Percentiles rank a stretch among this genome's conserved stretches.
Conservation (phyloP, 2,113 vertebrate species). For the Tragelaphus strepsiceros region DNA sequence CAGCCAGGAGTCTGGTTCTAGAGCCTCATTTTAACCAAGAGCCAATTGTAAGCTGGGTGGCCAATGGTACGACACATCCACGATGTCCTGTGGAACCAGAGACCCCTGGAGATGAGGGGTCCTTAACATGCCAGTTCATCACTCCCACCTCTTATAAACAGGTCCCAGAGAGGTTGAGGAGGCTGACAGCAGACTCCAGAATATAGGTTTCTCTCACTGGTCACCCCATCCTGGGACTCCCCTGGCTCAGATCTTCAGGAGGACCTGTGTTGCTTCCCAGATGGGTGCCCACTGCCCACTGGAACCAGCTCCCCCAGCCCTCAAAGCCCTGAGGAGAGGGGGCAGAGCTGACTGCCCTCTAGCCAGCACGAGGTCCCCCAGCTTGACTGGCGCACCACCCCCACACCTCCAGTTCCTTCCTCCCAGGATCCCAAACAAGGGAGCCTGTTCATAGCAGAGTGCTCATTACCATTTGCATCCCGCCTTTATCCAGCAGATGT, state of each 20-base stretch:
- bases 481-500: conserved; percentile 80
- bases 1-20: not conserved
- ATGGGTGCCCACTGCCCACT: not conserved
- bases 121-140: not conserved
- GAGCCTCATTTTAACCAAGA: not conserved
- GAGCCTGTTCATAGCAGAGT: conserved; percentile 50
- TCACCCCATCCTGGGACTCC: not conserved
- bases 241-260: not conserved
- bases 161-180: not conserved
- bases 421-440: not conserved
- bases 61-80: not conserved
- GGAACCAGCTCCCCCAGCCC: not conserved
- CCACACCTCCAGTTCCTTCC: not conserved
- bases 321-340: not conserved
- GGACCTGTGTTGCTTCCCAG: not conserved
- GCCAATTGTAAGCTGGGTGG: not conserved
- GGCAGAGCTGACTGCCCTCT: not conserved
- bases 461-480: conserved; percentile 75
- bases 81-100: not conserved
- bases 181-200: not conserved
- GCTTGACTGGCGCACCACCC: not conserved
- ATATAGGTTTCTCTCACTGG: not conserved
- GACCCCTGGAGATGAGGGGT: not conserved
- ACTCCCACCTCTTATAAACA: not conserved
- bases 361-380: not conserved